A percentile compares a stretch with the other conserved stretches of the same genome.
phyloP scores from a whole-genome alignment of 2,888 invertebrate species.

The Acronicta leporina region DNA sequence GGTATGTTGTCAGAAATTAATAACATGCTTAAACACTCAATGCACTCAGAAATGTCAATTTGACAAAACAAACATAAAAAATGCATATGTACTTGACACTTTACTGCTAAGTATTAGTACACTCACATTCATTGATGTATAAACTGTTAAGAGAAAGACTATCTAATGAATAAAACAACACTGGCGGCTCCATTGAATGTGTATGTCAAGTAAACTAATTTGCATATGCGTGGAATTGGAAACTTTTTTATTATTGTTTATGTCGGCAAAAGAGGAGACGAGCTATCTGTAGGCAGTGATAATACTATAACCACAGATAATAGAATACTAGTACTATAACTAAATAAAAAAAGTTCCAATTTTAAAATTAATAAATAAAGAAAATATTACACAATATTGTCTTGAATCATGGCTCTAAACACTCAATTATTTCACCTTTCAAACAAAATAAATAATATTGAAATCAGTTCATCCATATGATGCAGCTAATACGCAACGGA shows the following conservation, averaged over 20 bases:
- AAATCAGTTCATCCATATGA: too few relatives aligned
- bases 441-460: too few relatives aligned
- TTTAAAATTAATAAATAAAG: too few relatives aligned
- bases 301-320: too few relatives aligned
- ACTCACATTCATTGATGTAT: background rate
- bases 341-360: too few relatives aligned
- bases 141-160: slow-evolving; percentile 9
- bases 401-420: too few relatives aligned
- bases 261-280: too few relatives aligned
- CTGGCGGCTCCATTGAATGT: slow-evolving; percentile 1
- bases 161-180: slow-evolving; percentile 4
- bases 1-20: slow-evolving; percentile 1
- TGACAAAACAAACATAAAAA: slow-evolving; percentile 4
- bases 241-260: background rate
- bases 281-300: too few relatives aligned
- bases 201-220: slow-evolving; percentile 12
- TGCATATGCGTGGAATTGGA: slow-evolving; percentile 4
- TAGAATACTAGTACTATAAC: too few relatives aligned
- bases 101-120: slow-evolving; percentile 12
- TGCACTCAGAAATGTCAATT: slow-evolving; percentile 3
- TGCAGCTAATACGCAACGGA: too few relatives aligned
- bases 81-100: slow-evolving; percentile 16
- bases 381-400: too few relatives aligned
- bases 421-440: too few relatives aligned
- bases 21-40: slow-evolving; percentile 5